A percentile compares a stretch with the other conserved stretches of the same genome.
phyloP scores from a whole-genome alignment of 30 jellyfish, hydroid and myxozoan genomes.

The Haliclystus octoradiatus region DNA sequence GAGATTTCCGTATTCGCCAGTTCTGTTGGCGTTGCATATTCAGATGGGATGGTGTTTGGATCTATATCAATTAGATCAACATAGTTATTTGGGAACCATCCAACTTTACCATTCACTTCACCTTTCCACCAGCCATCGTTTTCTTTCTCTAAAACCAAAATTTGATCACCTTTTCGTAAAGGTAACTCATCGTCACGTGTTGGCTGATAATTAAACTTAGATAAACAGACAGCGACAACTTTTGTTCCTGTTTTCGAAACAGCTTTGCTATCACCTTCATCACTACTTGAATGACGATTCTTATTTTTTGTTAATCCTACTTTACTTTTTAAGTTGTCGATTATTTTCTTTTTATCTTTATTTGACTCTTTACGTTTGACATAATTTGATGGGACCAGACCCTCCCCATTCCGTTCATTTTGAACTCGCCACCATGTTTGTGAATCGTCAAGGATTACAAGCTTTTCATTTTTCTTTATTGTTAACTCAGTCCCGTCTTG shows the following conservation, averaged over 20 bases:
- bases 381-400: constrained; percentile 91
- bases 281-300: constrained; percentile 1
- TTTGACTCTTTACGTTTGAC: constrained; percentile 63
- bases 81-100: constrained; percentile 90
- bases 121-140: constrained; percentile 98
- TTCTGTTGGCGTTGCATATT: constrained; percentile 74
- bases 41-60: constrained; percentile 41
- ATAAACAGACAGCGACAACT: constrained; percentile 47
- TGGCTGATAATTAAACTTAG: constrained; percentile 60
- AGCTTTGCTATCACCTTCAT: constrained; percentile 10
- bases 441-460: constrained; percentile 69
- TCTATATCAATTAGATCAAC: constrained; percentile 39
- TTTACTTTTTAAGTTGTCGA: constrained; percentile 50
- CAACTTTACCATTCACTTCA: constrained; percentile 67
- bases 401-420: constrained; percentile 61
- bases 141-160: constrained; percentile 73
- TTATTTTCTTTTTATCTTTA: constrained; percentile 44
- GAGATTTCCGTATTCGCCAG: constrained; percentile 23
- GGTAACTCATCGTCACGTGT: constrained; percentile 82
- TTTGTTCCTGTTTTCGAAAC: constrained; percentile 46
- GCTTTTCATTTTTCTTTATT: constrained; percentile 66
- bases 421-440: constrained; percentile 97
- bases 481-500: constrained; percentile 75
- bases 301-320: constrained; percentile 1
- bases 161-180: constrained; percentile 67